phyloP scores from a whole-genome alignment of 2,113 vertebrate genomes.

The Alligator sinensis region DNA sequence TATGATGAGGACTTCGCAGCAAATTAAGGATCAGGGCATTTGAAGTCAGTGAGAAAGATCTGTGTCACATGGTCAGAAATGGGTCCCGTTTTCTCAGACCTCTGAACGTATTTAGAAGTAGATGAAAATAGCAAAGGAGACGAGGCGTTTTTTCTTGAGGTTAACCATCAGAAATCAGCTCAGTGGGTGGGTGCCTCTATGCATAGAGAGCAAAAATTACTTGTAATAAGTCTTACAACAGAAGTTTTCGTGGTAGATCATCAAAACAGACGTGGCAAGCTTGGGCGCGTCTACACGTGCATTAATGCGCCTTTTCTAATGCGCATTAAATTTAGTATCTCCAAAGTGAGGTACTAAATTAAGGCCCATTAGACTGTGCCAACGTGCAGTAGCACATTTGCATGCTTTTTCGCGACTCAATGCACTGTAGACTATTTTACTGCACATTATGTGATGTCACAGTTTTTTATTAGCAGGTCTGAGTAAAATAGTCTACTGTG shows the following conservation, averaged over 20 bases:
- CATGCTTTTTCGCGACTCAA: no score
- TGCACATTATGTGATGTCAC: no score
- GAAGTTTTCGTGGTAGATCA: neutral
- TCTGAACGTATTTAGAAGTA: neutral
- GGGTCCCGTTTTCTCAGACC: neutral
- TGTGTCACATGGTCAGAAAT: constrained; percentile 1
- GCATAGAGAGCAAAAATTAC: no score
- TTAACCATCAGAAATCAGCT: neutral
- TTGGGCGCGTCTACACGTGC: no score
- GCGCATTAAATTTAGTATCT: no score
- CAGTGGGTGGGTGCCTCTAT: neutral
- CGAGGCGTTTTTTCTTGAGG: neutral
- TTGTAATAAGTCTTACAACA: neutral
- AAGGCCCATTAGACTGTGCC: no score
- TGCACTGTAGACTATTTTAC: no score
- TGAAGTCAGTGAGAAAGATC: constrained; percentile 22
- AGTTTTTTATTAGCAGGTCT: no score
- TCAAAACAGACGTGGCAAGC: neutral
- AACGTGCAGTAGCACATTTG: no score
- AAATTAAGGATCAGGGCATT: constrained; percentile 27
- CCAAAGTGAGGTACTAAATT: no score
- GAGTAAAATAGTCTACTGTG: no score
- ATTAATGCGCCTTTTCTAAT: no score
- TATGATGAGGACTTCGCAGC: constrained; percentile 24
- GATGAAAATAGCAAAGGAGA: neutral